Conservation (phyloP, 2,113 vertebrate genomes). For the Conger conger region DNA sequence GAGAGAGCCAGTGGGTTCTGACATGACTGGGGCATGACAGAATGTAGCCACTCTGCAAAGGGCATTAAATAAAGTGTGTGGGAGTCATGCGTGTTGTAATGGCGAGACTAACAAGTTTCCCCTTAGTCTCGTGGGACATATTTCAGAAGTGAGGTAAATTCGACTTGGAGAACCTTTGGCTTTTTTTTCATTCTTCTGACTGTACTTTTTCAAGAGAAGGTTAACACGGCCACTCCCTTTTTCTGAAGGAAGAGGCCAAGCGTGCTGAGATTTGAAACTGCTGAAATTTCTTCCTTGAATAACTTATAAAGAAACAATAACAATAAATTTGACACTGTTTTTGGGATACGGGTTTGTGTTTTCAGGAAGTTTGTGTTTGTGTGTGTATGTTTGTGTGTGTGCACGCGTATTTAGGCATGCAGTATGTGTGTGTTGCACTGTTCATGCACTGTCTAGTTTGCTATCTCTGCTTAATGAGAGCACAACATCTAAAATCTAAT, state of each 20-base stretch:
- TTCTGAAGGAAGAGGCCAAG: neutral
- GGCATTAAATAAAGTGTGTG: slow-evolving; percentile 3
- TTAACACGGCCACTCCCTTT: slow-evolving; percentile 26
- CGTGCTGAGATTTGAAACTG: neutral
- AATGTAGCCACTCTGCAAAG: slow-evolving; percentile 17
- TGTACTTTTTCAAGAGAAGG: slow-evolving; percentile 27
- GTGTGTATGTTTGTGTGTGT: neutral
- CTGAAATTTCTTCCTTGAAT: neutral
- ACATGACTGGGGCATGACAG: neutral
- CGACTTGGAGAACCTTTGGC: slow-evolving; percentile 14
- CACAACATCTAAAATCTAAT: too few relatives aligned
- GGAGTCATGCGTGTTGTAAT: slow-evolving; percentile 8
- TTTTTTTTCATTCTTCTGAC: slow-evolving; percentile 27
- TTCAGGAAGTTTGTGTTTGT: too few relatives aligned
- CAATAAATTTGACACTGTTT: too few relatives aligned
- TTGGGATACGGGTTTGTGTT: too few relatives aligned
- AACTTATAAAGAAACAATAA: too few relatives aligned
- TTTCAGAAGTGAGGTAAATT: slow-evolving; percentile 38
- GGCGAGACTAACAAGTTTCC: slow-evolving; percentile 16
- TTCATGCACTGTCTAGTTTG: too few relatives aligned
- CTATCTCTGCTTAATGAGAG: too few relatives aligned
- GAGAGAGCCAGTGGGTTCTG: neutral
- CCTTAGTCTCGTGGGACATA: slow-evolving; percentile 37
- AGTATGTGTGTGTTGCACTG: neutral
- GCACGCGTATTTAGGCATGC: neutral